phyloP scores from a whole-genome alignment of 2,113 vertebrate genomes.

The Myodes glareolus region DNA sequence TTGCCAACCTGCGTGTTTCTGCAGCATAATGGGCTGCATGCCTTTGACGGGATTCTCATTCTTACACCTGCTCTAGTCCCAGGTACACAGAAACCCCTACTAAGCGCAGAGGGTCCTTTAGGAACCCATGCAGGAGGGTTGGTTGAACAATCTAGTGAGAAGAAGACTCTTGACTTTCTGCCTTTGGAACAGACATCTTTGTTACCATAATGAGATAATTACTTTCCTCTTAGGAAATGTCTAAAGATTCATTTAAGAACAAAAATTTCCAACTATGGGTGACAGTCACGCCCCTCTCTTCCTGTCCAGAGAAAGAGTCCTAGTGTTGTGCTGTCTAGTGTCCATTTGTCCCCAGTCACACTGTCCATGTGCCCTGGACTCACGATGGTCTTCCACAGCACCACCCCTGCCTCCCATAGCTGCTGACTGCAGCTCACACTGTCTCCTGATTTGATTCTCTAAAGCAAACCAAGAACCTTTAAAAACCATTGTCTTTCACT shows the following conservation, averaged over 20 bases:
- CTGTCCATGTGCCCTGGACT: neutral
- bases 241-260: neutral
- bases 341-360: neutral
- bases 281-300: fast-evolving
- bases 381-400: neutral
- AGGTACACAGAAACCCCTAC: neutral
- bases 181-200: neutral
- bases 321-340: neutral
- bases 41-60: neutral
- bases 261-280: neutral
- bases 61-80: neutral
- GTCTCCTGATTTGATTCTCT: neutral
- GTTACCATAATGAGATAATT: neutral
- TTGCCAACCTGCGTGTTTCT: neutral
- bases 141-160: neutral
- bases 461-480: too few species aligned
- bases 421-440: too few species aligned
- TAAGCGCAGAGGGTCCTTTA: neutral
- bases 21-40: neutral
- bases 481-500: fast-evolving
- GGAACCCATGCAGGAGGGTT: neutral
- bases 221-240: neutral
- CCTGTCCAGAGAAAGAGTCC: neutral
- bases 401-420: fast-evolving
- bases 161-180: neutral